Base-by-base conservation (phyloP, 2,113 vertebrate species). In the Microcebus murinus region DNA sequence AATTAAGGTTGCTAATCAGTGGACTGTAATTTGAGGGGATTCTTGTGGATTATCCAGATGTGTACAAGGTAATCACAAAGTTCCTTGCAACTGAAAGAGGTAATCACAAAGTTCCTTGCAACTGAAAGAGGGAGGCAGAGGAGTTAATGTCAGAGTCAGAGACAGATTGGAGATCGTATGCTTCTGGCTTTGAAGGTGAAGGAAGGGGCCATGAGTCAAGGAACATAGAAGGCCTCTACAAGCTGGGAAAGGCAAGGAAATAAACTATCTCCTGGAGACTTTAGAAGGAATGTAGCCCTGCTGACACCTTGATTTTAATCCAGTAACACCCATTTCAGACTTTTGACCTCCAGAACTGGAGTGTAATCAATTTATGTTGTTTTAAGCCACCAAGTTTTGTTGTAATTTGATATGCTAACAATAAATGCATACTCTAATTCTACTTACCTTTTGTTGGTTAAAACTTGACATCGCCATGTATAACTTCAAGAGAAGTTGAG, bases 61-160 rank as follows among this genome's bases (percentile, higher is more conserved):
- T 15, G 6, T 34, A 1, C 11, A 48, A 4, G 31, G 5, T 31
- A 52, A 55, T 74, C 39, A 85, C 34, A 83, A 87, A 15, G 0
- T 1, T 59, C 0, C 0, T 59, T 50, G 3, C 5, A 80, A 50
- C 3, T 63, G 8, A 23, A 23, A 29, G 39, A 4, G 31, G 5
- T 31, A 52, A 55, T 74, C 34, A 85, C 34, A 83, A 87, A 15
- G 0, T 1, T 57, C 0, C 0, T 59, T 50, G 3, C 5, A 80
- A 50, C 3, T 63, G 8, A 23, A 29, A 93, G 15, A 45, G 3
- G 18, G 20, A 85, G 14, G 6, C 4, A 57, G 18, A 29, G 29
- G 11, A 21, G 8, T 31, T 17, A 80, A 27, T 50, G 6, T 27
- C 25, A 81, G 61, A 68, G 20, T 63, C 3, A n/a, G 39, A 90